These are phyloP conservation scores for Cladopsammia gracilis DNA, from an alignment of 64 coral and sea anemone genomes.

Conservation along the genomic window DNA sequence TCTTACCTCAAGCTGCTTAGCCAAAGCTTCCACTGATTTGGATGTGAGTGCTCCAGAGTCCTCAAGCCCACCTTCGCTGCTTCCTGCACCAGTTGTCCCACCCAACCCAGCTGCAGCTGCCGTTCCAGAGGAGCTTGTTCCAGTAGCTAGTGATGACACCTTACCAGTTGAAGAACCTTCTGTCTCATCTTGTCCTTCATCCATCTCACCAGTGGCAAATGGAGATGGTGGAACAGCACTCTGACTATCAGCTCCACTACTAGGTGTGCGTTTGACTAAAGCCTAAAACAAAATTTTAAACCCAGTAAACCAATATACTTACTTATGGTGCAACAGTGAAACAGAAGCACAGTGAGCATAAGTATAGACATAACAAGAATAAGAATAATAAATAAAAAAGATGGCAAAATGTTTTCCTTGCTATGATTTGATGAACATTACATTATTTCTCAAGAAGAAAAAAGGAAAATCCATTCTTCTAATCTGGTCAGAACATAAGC, in stretches of 20 bases:
- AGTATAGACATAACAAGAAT: too few relatives aligned
- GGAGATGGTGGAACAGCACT: slow-evolving; percentile 46
- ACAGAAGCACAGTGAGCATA: background rate
- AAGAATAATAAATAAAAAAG: too few relatives aligned
- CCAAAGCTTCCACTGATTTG: slow-evolving; percentile 55
- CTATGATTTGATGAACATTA: too few relatives aligned
- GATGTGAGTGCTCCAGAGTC: slow-evolving; percentile 41
- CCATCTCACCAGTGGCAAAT: slow-evolving; percentile 61
- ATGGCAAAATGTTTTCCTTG: too few relatives aligned
- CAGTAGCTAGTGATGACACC: background rate
- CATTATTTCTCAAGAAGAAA: too few relatives aligned
- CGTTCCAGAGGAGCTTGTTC: slow-evolving; percentile 14
- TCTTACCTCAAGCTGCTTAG: slow-evolving; percentile 70
- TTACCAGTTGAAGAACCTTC: slow-evolving; percentile 35
- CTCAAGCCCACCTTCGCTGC: background rate
- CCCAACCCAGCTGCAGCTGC: background rate
- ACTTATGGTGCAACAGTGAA: background rate
- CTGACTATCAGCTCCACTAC: slow-evolving; percentile 21
- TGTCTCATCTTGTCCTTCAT: slow-evolving; percentile 25
- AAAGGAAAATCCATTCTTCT: too few relatives aligned
- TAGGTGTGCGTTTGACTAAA: slow-evolving; percentile 60
- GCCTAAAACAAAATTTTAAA: slow-evolving; percentile 31
- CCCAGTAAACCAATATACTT: background rate
- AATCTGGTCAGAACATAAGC: background rate
- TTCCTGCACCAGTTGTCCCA: slow-evolving; percentile 19